phyloP scores from a whole-genome alignment of 2,797 vertebrate genomes.

The Kryptopterus vitreolus region DNA sequence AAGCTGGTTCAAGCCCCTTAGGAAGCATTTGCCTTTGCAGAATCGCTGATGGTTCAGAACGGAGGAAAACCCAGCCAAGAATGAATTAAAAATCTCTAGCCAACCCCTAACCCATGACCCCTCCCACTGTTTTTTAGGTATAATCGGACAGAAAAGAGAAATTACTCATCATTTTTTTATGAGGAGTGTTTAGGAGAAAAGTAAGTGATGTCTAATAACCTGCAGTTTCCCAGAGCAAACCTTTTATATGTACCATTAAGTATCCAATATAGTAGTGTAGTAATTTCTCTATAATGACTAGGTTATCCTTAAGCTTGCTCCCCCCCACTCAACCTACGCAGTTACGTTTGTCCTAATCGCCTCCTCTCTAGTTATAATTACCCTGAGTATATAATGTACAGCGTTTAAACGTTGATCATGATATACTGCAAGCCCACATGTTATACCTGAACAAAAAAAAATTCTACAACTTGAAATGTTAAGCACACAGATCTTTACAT shows the following conservation, averaged over 20 bases:
- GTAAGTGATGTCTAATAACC: neutral
- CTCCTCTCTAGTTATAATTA: slow-evolving; percentile 41
- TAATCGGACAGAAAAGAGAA: neutral
- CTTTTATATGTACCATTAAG: slow-evolving; percentile 10
- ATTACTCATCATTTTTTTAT: slow-evolving; percentile 6
- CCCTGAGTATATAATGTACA: slow-evolving; percentile 9
- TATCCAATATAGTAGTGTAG: slow-evolving; percentile 1
- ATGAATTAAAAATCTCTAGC: slow-evolving; percentile 11
- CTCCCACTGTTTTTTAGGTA: slow-evolving; percentile 25
- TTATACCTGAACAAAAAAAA: neutral
- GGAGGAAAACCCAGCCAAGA: slow-evolving; percentile 14
- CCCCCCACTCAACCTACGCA: slow-evolving; percentile 26
- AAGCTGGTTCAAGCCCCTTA: slow-evolving; percentile 28
- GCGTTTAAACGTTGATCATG: slow-evolving; percentile 22
- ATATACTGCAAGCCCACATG: slow-evolving; percentile 24
- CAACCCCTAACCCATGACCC: slow-evolving; percentile 3
- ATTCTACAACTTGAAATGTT: neutral
- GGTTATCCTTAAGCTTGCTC: slow-evolving; percentile 3
- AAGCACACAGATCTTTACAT: neutral
- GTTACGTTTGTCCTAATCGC: slow-evolving; percentile 37
- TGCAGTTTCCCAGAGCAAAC: neutral
- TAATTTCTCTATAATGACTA: slow-evolving; percentile 25
- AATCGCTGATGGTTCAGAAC: slow-evolving; percentile 27
- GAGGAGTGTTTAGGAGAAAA: neutral
- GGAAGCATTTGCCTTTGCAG: slow-evolving; percentile 14